Evolutionary conservation across 2,797 vertebrate genomes (phyloP).

Genomic region (Anomalospiza imberbis): DNA sequence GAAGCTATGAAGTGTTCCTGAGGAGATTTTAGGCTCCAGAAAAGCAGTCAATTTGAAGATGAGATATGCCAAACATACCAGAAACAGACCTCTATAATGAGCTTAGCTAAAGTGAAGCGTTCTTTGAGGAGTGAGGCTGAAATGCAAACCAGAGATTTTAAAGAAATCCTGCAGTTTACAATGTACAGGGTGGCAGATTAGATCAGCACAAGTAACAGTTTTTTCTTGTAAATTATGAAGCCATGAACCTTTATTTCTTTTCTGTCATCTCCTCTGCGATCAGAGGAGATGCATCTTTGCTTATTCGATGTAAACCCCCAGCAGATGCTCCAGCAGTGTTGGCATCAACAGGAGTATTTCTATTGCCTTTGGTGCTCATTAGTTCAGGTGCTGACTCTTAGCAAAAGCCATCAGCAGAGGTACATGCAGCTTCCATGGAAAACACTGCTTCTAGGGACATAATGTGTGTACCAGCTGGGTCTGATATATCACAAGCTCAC

Average conservation of each 20-base stretch:
- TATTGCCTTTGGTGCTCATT: neutral
- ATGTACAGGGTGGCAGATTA: neutral
- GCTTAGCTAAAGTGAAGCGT: neutral
- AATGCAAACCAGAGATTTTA: neutral
- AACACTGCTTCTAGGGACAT: neutral
- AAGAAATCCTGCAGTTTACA: neutral
- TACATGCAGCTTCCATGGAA: neutral
- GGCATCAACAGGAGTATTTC: neutral
- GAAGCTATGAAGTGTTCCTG: neutral
- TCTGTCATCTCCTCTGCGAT: neutral
- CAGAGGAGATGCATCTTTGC: neutral
- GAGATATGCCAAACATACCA: neutral
- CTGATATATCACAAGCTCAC: neutral
- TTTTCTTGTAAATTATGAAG: neutral
- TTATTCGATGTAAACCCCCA: neutral
- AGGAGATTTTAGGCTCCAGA: neutral
- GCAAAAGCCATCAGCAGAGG: neutral
- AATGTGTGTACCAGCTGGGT: neutral
- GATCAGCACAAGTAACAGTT: neutral
- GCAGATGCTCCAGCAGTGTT: neutral
- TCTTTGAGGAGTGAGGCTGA: neutral
- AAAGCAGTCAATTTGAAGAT: neutral
- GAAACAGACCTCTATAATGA: neutral
- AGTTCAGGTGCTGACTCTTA: neutral
- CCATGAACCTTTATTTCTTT: neutral